Evolutionary conservation across 2,888 invertebrate species (phyloP).

Genomic region (Calliphora vomitoria): DNA sequence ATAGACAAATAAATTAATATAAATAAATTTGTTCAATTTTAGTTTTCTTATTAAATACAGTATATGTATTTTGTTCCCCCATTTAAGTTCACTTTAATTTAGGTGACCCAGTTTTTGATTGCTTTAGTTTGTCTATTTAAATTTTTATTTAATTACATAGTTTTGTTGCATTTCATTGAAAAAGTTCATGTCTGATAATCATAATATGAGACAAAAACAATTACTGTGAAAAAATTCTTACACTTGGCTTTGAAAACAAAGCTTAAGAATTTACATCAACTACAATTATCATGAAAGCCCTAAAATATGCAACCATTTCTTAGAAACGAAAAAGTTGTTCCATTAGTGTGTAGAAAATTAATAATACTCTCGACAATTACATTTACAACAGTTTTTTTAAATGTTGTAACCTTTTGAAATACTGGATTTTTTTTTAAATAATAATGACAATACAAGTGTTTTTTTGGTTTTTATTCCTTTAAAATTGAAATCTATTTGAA

Average conservation of each 20-base stretch:
- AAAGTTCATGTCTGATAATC: conserved; percentile 58
- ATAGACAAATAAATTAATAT: not conserved
- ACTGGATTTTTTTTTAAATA: too few relatives aligned
- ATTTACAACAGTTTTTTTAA: too few relatives aligned
- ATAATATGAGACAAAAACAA: not conserved
- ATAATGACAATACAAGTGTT: too few relatives aligned
- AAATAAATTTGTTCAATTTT: not conserved
- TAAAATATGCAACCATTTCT: conserved; percentile 9
- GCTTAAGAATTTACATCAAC: not conserved
- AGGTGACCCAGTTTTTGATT: conserved; percentile 27
- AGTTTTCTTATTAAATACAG: conserved; percentile 6
- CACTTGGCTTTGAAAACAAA: conserved; percentile 47
- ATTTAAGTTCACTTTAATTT: not conserved
- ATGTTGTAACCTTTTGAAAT: too few relatives aligned
- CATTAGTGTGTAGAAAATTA: not conserved
- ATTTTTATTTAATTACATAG: conserved; percentile 33
- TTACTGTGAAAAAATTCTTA: not conserved
- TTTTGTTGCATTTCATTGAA: conserved; percentile 9
- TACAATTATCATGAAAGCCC: not conserved
- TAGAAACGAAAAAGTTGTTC: not conserved
- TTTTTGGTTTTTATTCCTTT: not conserved
- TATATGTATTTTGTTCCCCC: not conserved
- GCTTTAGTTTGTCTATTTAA: conserved; percentile 31
- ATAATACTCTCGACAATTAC: not conserved
- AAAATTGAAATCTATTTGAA: conserved; percentile 21